These are phyloP conservation scores for Cydia amplana DNA, from an alignment of 1,140 invertebrate species.

Conservation along the genomic window DNA sequence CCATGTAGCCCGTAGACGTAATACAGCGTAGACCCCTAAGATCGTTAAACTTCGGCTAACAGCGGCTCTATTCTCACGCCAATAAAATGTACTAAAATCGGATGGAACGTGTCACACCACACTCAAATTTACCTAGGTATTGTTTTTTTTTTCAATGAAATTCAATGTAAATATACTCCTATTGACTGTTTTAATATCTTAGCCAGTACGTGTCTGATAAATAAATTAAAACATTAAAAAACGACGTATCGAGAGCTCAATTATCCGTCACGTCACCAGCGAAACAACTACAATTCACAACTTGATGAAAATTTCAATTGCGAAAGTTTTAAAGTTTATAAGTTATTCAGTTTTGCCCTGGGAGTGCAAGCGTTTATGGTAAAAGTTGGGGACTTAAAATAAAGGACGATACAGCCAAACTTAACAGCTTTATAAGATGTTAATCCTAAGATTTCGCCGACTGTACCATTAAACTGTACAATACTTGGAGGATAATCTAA, in stretches of 20 bases:
- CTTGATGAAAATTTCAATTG: slow-evolving; percentile 31
- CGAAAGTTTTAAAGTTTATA: slow-evolving; percentile 24
- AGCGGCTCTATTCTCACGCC: too few species aligned
- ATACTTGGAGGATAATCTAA: too few species aligned
- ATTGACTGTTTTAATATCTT: too few species aligned
- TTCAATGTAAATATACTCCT: too few species aligned
- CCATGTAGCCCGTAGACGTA: not conserved
- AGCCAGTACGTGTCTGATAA: not conserved
- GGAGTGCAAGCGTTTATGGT: slow-evolving; percentile 18
- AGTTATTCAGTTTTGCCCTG: slow-evolving; percentile 23
- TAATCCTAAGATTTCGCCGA: slow-evolving; percentile 5
- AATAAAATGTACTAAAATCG: too few species aligned
- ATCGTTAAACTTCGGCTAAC: slow-evolving; percentile 8
- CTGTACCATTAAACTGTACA: not conserved
- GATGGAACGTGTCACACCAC: too few species aligned
- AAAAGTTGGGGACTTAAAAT: not conserved
- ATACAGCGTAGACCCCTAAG: not conserved
- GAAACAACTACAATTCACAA: slow-evolving; percentile 13
- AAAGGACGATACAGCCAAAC: slow-evolving; percentile 23
- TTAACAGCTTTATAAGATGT: slow-evolving; percentile 21
- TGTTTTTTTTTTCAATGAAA: too few species aligned
- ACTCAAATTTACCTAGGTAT: too few species aligned
- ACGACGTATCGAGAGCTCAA: not conserved
- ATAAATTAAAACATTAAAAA: not conserved
- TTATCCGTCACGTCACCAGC: slow-evolving; percentile 9